phyloP scores from a whole-genome alignment of 2,888 invertebrate species.

The Cantharis rufa region DNA sequence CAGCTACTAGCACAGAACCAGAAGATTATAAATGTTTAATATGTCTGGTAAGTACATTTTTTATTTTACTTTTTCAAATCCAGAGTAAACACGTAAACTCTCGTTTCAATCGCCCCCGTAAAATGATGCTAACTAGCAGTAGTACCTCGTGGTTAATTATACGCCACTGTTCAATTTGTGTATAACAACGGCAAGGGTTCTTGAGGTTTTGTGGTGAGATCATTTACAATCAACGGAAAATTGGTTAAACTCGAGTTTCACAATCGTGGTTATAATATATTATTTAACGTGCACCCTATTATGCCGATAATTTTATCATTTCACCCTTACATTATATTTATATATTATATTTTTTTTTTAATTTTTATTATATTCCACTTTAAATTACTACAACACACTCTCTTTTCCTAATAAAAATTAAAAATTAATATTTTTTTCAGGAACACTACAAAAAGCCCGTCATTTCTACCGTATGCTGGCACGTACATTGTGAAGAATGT shows the following conservation, averaged over 20 bases:
- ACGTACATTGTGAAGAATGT: constrained; percentile 72
- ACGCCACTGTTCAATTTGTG: background rate
- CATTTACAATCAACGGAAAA: background rate
- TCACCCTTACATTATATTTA: background rate
- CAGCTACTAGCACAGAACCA: constrained; percentile 49
- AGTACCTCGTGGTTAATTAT: background rate
- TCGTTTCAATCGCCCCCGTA: background rate
- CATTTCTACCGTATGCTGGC: constrained; percentile 71
- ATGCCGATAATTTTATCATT: background rate
- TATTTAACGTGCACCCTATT: background rate
- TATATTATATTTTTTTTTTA: no score
- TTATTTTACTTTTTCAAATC: background rate
- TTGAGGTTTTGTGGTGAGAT: background rate
- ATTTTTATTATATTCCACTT: no score
- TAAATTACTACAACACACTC: no score
- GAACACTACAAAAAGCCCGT: constrained; percentile 68
- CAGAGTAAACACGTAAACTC: background rate
- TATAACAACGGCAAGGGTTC: background rate
- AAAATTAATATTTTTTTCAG: constrained; percentile 50
- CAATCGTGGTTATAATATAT: background rate
- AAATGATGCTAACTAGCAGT: background rate
- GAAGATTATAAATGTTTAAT: constrained; percentile 73
- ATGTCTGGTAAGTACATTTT: constrained; percentile 65
- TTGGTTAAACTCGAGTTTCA: background rate
- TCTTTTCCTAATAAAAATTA: no score